Conservation (phyloP, 2,888 invertebrate species). For the Bombyx huttoni region DNA sequence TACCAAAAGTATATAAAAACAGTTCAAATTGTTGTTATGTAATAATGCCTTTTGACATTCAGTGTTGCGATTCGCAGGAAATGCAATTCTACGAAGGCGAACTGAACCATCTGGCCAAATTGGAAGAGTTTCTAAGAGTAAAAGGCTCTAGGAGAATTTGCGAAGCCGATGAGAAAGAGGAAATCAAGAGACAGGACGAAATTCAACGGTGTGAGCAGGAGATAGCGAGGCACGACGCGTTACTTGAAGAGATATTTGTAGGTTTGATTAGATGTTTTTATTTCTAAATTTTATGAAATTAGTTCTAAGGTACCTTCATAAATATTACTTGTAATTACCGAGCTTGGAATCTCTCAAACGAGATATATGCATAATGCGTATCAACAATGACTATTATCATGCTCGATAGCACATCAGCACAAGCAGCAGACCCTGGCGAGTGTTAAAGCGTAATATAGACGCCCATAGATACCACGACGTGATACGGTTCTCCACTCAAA, state of each 20-base stretch:
- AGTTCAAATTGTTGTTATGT: background rate
- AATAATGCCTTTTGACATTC: background rate
- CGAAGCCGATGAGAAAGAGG: slow-evolving; percentile 81
- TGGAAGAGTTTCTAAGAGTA: slow-evolving; percentile 86
- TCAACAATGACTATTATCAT: too few species aligned
- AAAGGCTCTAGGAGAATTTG: slow-evolving; percentile 85
- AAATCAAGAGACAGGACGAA: slow-evolving; percentile 77
- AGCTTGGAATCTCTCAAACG: too few species aligned
- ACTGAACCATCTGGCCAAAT: slow-evolving; percentile 85
- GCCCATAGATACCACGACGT: too few species aligned
- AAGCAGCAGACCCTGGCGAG: too few species aligned
- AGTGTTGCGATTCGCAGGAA: slow-evolving; percentile 61
- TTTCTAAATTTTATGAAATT: background rate
- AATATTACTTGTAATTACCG: too few species aligned
- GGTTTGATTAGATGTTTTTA: slow-evolving; percentile 10
- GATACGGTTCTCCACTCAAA: too few species aligned
- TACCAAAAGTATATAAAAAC: too few species aligned
- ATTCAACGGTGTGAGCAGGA: slow-evolving; percentile 79
- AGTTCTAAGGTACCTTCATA: too few species aligned
- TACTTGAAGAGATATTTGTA: slow-evolving; percentile 81
- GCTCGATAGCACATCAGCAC: too few species aligned
- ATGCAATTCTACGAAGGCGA: slow-evolving; percentile 90
- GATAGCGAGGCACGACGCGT: slow-evolving; percentile 78
- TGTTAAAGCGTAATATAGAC: too few species aligned
- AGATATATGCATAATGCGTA: too few species aligned